Percentiles rank a stretch among this genome's conserved stretches.
These are phyloP conservation scores for Notolabrus celidotus DNA, from an alignment of 2,797 vertebrate genomes.

Conservation along the genomic window DNA sequence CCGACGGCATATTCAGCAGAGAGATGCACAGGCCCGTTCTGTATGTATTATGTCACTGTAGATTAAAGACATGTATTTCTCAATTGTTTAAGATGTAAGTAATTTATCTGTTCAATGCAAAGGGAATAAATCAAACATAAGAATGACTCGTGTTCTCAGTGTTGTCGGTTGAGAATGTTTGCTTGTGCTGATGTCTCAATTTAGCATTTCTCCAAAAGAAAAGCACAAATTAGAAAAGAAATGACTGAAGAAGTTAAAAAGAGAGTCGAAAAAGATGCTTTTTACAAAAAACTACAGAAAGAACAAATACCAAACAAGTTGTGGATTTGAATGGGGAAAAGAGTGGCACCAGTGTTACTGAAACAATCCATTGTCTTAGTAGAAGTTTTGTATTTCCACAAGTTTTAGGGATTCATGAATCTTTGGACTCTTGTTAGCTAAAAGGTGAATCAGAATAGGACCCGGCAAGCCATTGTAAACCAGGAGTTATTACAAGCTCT, in stretches of 20 bases:
- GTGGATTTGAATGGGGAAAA: no score
- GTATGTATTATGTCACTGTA: constrained; percentile 79
- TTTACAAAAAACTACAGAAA: no score
- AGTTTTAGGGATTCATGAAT: neutral
- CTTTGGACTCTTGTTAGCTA: neutral
- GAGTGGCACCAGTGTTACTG: no score
- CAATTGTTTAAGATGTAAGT: constrained; percentile 86
- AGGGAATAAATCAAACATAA: constrained; percentile 85
- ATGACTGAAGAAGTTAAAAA: neutral
- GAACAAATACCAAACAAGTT: no score
- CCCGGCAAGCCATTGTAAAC: neutral
- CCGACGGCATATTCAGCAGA: constrained; percentile 38
- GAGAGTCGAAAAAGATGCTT: neutral
- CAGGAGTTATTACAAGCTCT: neutral
- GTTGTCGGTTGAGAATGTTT: constrained; percentile 37
- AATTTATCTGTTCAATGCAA: constrained; percentile 87
- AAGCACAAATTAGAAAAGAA: neutral
- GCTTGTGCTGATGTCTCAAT: neutral
- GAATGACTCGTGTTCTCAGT: constrained; percentile 58
- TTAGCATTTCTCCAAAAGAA: neutral
- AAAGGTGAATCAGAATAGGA: neutral
- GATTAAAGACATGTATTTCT: constrained; percentile 80
- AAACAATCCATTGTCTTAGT: no score
- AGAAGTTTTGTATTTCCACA: no score
- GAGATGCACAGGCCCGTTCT: constrained; percentile 41